Evolutionary conservation across 2,113 vertebrate genomes (phyloP), one percentile per base, ranked within the genome.

Genomic region (Sander lucioperca): DNA sequence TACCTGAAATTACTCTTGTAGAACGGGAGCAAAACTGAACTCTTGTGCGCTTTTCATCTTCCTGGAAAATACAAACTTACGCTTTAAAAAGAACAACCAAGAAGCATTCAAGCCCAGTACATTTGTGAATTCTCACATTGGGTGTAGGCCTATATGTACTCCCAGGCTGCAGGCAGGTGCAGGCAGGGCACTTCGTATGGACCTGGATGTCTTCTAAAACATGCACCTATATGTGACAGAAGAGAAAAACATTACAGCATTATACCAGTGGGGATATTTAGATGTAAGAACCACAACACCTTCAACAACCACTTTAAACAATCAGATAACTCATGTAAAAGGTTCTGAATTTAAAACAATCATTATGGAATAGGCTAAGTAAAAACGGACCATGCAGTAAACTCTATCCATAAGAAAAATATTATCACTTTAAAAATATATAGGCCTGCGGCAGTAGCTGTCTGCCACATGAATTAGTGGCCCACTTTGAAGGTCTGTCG

Each of bases 1-100:
- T 85, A 80, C 51, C 30, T 84, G 39, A 5, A 66, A 62, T 72
- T 77, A 77, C 43, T 69, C 51, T 50, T 66, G 45, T 18, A 66
- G 70, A 57, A 81, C 36, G 72, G 63, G n/a, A 74, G 48, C 27
- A 65, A 13, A 53, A 67, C 16, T 68, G 65, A 84, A 10, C 53
- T 53, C 71, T 68, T 71, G 4, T 43, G 50, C 68, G 81, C 23
- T 62, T 79, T 62, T 23, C 27, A 78, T 67, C 51, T 23, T 61
- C 16, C 48, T 30, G 30, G 2, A 77, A 64, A n/a, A 69, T 12
- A 0, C 50, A 72, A 54, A 79, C 21, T 18, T 23, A n/a, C 0
- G 6, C 21, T 45, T 27, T 25, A 47, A 59, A 43, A 72, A 27
- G 25, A 57, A 79, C 73, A 62, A 80, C 69, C 36, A 72, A 56